Evolutionary conservation across 2,113 vertebrate species (phyloP), one percentile per base, ranked within the genome.

Genomic region (Delphinapterus leucas): DNA sequence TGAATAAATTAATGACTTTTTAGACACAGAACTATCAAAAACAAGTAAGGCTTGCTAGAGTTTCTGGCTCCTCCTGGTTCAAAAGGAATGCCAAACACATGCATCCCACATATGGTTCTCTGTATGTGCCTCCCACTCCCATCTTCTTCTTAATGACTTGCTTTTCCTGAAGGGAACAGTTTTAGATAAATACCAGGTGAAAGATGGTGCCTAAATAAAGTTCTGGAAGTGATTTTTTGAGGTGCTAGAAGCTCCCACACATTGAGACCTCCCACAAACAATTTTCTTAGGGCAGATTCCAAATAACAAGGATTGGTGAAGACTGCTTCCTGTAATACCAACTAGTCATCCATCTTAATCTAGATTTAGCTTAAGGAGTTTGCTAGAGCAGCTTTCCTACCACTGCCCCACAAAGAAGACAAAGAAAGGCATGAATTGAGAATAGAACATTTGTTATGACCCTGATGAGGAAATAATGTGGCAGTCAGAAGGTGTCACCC

Each of bases 111-210:
- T 76, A 83, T 97, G 97, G 93, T 96, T 96, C 95, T 96, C 79
- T 58, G 85, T 82, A 82, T 18, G 10, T n/a, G 88, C 95, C 71
- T 95, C 77, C 96, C 84, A 92, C 58, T 76, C 89, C 73, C 77
- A 89, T 91, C 36, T 63, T 94, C 47, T 83, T 89, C 91, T 85
- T 96, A 94, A 97, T 94, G 95, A 95, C 68, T 89, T 61, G 36
- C 86, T 97, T 97, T 97, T 96, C 82, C 95, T 96, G 88, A 83
- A 90, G 79, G 60, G 47, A 97, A 96, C 73, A 80, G 86, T 77
- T 95, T 93, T 96, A 96, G 94, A 96, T 96, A 97, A 97, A 97
- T 89, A 94, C 79, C 96, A 96, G 96, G 95, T 97, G 93, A 96
- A 96, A 95, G 81, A 67, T 20, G 31, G 90, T 93, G 85, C 77